Evolutionary conservation across 1,140 invertebrate genomes (phyloP).

Genomic region (Euura saliciscinereae): DNA sequence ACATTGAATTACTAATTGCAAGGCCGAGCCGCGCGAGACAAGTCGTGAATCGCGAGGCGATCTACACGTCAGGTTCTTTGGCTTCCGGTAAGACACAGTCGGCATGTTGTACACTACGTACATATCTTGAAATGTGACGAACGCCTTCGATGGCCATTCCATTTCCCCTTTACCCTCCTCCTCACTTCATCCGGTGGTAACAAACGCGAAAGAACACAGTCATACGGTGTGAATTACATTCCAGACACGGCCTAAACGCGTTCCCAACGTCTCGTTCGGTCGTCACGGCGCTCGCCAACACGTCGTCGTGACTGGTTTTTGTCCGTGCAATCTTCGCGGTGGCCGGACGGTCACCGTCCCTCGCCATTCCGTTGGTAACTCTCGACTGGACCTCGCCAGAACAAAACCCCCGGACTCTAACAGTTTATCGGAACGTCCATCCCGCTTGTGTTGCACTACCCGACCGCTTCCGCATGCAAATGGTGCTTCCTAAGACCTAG

Average conservation of each 20-base stretch:
- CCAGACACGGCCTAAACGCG: slow-evolving; percentile 50
- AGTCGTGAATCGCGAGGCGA: too few relatives aligned
- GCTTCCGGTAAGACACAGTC: neutral
- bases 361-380: slow-evolving; percentile 19
- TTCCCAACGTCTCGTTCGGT: slow-evolving; percentile 33
- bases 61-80: neutral
- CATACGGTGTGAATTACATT: slow-evolving; percentile 53
- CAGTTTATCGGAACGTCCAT: too few relatives aligned
- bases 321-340: slow-evolving; percentile 4
- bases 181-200: neutral
- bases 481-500: too few relatives aligned
- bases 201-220: neutral
- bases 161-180: too few relatives aligned
- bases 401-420: slow-evolving; percentile 16
- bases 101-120: neutral
- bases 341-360: slow-evolving; percentile 30
- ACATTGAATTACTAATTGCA: slow-evolving; percentile 7
- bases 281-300: slow-evolving; percentile 32
- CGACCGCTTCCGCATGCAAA: too few relatives aligned
- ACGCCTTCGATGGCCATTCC: too few relatives aligned
- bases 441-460: too few relatives aligned
- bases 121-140: neutral
- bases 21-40: neutral
- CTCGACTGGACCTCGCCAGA: slow-evolving; percentile 24
- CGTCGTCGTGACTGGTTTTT: slow-evolving; percentile 13